Base-by-base conservation (phyloP, 2,113 vertebrate genomes). In the Brachypteracias leptosomus region DNA sequence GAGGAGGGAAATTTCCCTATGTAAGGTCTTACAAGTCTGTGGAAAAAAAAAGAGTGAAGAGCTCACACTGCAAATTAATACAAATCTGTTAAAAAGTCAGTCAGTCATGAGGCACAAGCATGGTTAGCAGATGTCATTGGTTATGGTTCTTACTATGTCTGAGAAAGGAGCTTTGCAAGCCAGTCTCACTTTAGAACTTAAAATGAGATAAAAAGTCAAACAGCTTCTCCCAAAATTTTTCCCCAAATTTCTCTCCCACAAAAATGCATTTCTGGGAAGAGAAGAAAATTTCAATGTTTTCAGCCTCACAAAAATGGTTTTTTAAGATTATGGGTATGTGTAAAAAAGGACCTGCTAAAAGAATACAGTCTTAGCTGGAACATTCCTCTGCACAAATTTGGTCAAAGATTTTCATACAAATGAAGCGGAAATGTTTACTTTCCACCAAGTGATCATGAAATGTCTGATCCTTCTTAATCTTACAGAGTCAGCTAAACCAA, bases 21-120 rank as follows among this genome's bases (percentile, higher is more conserved):
- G 4, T n/a, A 5, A 2, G 0, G 1, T 72, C 33, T 79, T 55
- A 9, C 0, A 7, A 46, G 5, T 65, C n/a, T 49, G 3, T 42
- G 46, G 61, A 36, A 29, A 54, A 59, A 51, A 26, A 55, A 25
- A 35, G 17, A 31, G 12, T 24, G 49, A 25, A 35, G 17, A 31
- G 12, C 11, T 86, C 38, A 28, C 0, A 0, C 15, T 76, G 16
- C 31, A 86, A 40, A 52, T 86, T 19, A 29, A 3, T 26, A 58
- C 13, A 51, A 85, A 36, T 62, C 38, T 25, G 9, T 91, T 87
- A 33, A 87, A 46, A 90, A 58, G 38, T 59, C 33, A 24, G 4
- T 82, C 61, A 65, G 67, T 78, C 84, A 33, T 14, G 15, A 58
- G 42, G 17, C 1, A 0, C n/a, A 54, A 29, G 20, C 3, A 0